A percentile compares a stretch with the other conserved stretches of the same genome.
Evolutionary conservation across 2,888 invertebrate genomes (phyloP).

Genomic region (Pterostichus niger): DNA sequence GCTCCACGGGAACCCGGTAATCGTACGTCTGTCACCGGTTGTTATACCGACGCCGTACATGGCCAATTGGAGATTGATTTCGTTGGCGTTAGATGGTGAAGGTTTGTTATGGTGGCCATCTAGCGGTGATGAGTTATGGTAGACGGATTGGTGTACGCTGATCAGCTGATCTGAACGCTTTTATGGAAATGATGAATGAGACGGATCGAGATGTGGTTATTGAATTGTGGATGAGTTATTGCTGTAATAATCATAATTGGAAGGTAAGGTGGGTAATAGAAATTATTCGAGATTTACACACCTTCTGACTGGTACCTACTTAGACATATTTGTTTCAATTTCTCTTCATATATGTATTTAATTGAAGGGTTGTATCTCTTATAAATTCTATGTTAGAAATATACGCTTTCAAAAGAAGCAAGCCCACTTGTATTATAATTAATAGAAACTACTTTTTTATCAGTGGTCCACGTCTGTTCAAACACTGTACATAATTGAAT

Average conservation of each 20-base stretch:
- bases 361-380: too few species aligned
- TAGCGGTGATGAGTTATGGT: not conserved
- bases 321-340: not conserved
- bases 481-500: too few species aligned
- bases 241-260: not conserved
- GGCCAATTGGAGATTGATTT: not conserved
- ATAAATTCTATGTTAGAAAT: too few species aligned
- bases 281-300: not conserved
- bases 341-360: not conserved
- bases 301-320: not conserved
- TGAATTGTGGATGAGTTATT: slow-evolving; percentile 6
- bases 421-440: too few species aligned
- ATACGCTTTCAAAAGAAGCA: too few species aligned
- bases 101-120: slow-evolving; percentile 19
- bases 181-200: slow-evolving; percentile 8
- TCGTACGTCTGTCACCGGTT: slow-evolving; percentile 39
- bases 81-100: not conserved
- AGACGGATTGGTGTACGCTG: not conserved
- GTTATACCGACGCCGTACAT: slow-evolving; percentile 29
- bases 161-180: not conserved
- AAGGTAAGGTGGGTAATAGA: not conserved
- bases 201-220: not conserved
- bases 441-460: too few species aligned
- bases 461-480: too few species aligned
- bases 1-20: slow-evolving; percentile 44